Evolutionary conservation across 2,797 vertebrate genomes (phyloP).

Genomic region (Schizopygopsis malacanthus): DNA sequence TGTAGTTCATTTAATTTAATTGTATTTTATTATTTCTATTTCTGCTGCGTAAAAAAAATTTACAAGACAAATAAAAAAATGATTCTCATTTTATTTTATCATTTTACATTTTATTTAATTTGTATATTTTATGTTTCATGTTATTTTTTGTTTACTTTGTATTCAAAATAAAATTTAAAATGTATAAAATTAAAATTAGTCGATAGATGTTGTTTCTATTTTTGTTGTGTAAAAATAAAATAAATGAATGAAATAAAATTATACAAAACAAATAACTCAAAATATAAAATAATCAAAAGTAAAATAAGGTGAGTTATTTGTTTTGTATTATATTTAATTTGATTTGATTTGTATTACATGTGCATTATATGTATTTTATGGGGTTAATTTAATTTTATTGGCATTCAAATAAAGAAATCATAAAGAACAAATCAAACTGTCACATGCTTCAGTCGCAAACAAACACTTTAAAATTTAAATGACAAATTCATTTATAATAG

Average conservation of each 20-base stretch:
- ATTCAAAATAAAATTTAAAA: not conserved
- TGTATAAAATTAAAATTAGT: not conserved
- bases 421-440: not conserved
- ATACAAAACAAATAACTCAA: not conserved
- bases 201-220: not conserved
- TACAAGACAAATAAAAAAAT: no score
- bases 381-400: not conserved
- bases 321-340: not conserved
- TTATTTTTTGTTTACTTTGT: not conserved
- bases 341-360: no score
- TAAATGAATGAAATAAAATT: not conserved
- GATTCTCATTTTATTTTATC: not conserved
- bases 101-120: not conserved
- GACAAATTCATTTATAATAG: not conserved
- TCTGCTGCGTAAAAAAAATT: not conserved
- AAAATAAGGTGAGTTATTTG: no score
- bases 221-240: not conserved
- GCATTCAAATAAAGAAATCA: not conserved
- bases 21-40: not conserved
- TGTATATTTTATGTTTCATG: not conserved
- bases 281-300: no score
- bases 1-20: not conserved
- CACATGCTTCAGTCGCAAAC: not conserved
- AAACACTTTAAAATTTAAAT: not conserved
- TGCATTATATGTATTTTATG: not conserved